A percentile compares a stretch with the other conserved stretches of the same genome.
These are phyloP conservation scores for Astyanax mexicanus DNA, from an alignment of 2,797 vertebrate genomes.

Conservation along the genomic window DNA sequence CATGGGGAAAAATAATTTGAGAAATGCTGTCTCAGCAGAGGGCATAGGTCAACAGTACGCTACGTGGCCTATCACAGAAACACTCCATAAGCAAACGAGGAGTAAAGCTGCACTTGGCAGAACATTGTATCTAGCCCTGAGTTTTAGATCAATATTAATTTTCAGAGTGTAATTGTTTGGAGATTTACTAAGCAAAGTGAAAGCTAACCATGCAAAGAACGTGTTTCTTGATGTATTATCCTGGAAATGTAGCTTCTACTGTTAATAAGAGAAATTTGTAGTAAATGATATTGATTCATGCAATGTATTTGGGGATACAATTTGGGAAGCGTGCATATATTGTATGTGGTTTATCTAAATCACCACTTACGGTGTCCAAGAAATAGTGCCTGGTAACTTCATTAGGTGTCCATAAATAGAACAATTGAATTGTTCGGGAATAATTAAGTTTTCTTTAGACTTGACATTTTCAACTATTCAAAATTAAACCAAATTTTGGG, in stretches of 20 bases:
- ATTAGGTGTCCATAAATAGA: background rate
- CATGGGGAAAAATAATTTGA: constrained; percentile 36
- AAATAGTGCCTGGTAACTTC: background rate
- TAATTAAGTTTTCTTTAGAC: too few relatives aligned
- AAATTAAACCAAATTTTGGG: too few relatives aligned
- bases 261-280: background rate
- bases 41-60: constrained; percentile 8
- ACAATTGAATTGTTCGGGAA: too few relatives aligned
- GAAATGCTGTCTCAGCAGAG: constrained; percentile 34
- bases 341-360: background rate
- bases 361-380: background rate
- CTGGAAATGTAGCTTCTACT: background rate
- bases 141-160: constrained; percentile 5
- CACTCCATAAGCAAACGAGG: constrained; percentile 7
- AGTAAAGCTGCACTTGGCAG: background rate
- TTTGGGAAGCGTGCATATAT: background rate
- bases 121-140: background rate
- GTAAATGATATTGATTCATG: constrained; percentile 5
- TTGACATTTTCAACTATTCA: too few relatives aligned
- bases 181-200: background rate
- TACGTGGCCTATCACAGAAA: background rate
- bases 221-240: background rate
- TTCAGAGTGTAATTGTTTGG: background rate
- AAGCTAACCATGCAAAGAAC: background rate
- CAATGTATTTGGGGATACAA: too few relatives aligned